These are phyloP conservation scores for Pelecanoides urinatrix DNA, from an alignment of 2,113 vertebrate genomes.

Conservation along the genomic window DNA sequence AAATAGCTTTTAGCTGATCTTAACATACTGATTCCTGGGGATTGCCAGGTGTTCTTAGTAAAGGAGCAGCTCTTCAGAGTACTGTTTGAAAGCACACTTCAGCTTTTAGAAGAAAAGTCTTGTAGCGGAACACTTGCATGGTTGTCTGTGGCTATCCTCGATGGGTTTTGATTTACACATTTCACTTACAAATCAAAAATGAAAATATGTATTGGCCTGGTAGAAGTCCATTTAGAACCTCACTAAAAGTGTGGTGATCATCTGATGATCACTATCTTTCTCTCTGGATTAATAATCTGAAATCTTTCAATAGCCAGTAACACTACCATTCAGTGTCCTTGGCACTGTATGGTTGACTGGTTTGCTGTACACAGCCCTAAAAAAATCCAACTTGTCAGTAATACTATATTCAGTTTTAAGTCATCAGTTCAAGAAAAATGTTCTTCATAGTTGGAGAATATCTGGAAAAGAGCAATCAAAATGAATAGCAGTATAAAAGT, in stretches of 20 bases:
- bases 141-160: rapidly evolving
- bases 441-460: not conserved
- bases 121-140: not conserved
- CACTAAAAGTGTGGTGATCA: not conserved
- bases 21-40: not conserved
- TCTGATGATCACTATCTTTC: not conserved
- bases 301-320: not conserved
- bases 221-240: not conserved
- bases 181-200: not conserved
- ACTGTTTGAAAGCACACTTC: not conserved
- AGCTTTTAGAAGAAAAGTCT: not conserved
- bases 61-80: not conserved
- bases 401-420: not conserved
- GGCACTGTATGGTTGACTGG: not conserved
- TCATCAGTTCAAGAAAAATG: not conserved
- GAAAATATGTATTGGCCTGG: not conserved
- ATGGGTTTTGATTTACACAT: not conserved
- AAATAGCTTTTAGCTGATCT: not conserved
- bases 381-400: not conserved
- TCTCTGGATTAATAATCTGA: not conserved
- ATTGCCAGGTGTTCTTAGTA: not conserved
- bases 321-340: not conserved
- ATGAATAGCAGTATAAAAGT: not conserved
- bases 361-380: not conserved
- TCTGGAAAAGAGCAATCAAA: not conserved